Percentiles rank a stretch among this genome's conserved stretches.
Evolutionary conservation across 2,797 vertebrate species (phyloP).

Genomic region (Lateolabrax maculatus): DNA sequence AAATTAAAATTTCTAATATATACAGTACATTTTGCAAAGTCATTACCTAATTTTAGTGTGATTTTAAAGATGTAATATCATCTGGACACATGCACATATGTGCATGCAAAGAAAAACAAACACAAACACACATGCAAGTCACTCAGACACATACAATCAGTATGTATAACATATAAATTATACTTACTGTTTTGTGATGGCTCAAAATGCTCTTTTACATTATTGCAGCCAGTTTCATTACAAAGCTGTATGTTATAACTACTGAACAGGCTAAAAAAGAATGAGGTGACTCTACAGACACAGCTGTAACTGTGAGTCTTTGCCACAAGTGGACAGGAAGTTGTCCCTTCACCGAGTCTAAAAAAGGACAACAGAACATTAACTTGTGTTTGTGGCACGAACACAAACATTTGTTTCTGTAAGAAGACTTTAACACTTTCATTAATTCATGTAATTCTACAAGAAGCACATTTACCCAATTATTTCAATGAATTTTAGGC

Average conservation of each 20-base stretch:
- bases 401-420: slow-evolving; percentile 3
- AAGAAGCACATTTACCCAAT: accelerated
- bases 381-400: neutral
- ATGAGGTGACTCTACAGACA: neutral
- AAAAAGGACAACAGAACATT: neutral
- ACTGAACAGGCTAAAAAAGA: accelerated
- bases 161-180: neutral
- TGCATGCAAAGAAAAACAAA: neutral
- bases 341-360: accelerated
- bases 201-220: accelerated
- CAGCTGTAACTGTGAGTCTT: slow-evolving; percentile 44
- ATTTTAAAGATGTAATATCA: neutral
- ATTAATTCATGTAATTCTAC: too few species aligned
- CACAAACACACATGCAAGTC: neutral
- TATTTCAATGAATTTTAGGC: neutral
- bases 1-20: neutral
- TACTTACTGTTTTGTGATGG: slow-evolving; percentile 62
- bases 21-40: neutral
- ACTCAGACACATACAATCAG: neutral
- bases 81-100: neutral
- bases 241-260: neutral
- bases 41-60: neutral
- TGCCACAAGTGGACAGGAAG: slow-evolving; percentile 53
- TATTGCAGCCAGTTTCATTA: accelerated
- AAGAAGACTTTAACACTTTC: too few species aligned